Base-by-base conservation (phyloP, 2,113 vertebrate species). In the Gnathonemus longibarbis region DNA sequence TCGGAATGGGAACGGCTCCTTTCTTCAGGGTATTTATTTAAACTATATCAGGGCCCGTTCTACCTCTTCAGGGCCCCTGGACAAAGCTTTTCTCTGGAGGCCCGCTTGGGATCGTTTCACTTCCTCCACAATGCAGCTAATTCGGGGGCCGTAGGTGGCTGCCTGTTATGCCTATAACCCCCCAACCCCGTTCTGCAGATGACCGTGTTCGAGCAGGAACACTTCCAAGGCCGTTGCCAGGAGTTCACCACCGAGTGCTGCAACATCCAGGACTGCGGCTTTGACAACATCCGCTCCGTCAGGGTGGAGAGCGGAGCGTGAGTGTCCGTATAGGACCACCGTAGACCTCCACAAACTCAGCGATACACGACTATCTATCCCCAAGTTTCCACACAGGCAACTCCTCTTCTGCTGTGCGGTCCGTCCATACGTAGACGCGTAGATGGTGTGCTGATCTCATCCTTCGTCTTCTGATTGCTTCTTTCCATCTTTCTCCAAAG, bases 201-300 rank as follows among this genome's bases (percentile, higher is more conserved):
- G 93, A 96, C 95, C 3, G 96, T 97, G 92, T 97, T 96, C n/a
- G 96, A 97, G 94, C 96, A 96, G 95, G 96, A 97, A 92, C 95
- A 96, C 90, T 96, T 97, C 93, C 96, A 97, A 94, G 96, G 96
- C 11, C 96, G 96, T 91, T 95, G 91, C 74, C 93, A 95, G 95
- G 96, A 97, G 94, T 96, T 96, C 93, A 96, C 95, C 92, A 93
- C 92, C 0, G 96, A 96, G 91, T 97, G 96, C 94, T 94, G 91
- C 91, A 97, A 96, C 94, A 95, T 97, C 89, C 95, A 96, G 91
- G 94, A 96, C 90, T 96, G 95, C 0, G 96, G 96, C 21, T 93
- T 96, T 89, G 95, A 97, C 94, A 95, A 96, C 93, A 96, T 97
- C 90, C 96, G 96, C 89, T 97, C 96, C 91, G 94, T 96, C 92